Base-by-base conservation (phyloP, 2,113 vertebrate species). In the Dasyornis broadbenti region DNA sequence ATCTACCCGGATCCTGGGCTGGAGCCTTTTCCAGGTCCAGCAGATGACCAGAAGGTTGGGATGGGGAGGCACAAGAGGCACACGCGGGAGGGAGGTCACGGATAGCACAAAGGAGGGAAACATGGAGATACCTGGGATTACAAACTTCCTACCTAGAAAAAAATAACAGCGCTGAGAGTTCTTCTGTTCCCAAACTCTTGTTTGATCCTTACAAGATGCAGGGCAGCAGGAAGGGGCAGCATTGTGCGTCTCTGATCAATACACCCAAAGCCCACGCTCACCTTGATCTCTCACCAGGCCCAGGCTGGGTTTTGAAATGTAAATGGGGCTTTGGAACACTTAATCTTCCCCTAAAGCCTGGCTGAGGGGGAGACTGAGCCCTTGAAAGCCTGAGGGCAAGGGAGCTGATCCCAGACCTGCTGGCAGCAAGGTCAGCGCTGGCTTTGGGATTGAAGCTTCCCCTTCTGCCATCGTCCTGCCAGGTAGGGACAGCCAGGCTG, bases 281-380 rank as follows among this genome's bases (percentile, higher is more conserved):
- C 93, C 96, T 96, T 92, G 94, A 97, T 96, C 94, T 84, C 61
- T 45, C 42, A 71, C 63, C 78, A 83, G 88, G 53, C 84, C 77
- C n/a, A 11, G 86, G 68, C 26, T 89, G 77, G n/a, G 33, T 95
- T 96, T 94, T 97, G 96, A 97, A 97, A 83, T 96, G 96, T 47
- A 97, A 97, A 97, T 94, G 4, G 17, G n/a, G 52, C 75, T 94
- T 93, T 57, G 81, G 84, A 96, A 90, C 77, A 53, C n/a, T 66
- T 96, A 96, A 97, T 96, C 95, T 95, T 59, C 40, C 64, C 53
- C 71, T 95, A 65, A 93, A 94, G 66, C 90, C 66, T 56, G 52
- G 42, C 26, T 40, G 28, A 71, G 47, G 27, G 47, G 33, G 28
- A 76, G 44, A 92, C 53, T 80, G 54, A 39, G 65, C 63, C 68